Conservation (phyloP, 1,140 invertebrate genomes). For the Bombus terrestris region DNA sequence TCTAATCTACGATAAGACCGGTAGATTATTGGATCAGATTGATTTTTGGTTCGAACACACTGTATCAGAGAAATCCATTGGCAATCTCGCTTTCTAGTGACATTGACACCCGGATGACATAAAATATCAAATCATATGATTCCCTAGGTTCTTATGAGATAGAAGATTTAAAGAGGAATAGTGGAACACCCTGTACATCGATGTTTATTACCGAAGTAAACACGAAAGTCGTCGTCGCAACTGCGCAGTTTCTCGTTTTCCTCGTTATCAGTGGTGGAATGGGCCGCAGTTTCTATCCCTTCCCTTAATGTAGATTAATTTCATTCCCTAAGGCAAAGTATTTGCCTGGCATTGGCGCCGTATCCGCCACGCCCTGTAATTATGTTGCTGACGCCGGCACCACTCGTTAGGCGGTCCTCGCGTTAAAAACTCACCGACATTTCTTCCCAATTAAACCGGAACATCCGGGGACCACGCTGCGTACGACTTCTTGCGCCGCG, state of each 20-base stretch:
- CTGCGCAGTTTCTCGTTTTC: background rate
- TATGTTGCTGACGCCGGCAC: constrained; percentile 30
- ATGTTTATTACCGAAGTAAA: background rate
- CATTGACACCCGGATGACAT: background rate
- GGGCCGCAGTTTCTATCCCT: constrained; percentile 19
- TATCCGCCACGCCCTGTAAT: constrained; percentile 50
- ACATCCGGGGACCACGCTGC: constrained; percentile 15
- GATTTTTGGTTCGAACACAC: background rate
- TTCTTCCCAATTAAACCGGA: constrained; percentile 39
- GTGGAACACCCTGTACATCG: background rate
- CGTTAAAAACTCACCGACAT: constrained; percentile 22
- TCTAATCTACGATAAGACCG: too few relatives aligned
- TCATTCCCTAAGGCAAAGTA: constrained; percentile 44
- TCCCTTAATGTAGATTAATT: constrained; percentile 49
- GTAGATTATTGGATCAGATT: background rate
- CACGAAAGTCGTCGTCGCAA: background rate
- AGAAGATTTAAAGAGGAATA: too few relatives aligned
- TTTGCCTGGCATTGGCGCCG: constrained; percentile 48
- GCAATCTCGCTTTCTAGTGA: background rate
- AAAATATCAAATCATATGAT: background rate
- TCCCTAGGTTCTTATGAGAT: too few relatives aligned
- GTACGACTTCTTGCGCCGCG: background rate
- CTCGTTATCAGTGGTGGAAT: constrained; percentile 24
- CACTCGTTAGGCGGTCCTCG: constrained; percentile 30
- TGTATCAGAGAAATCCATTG: background rate